Base-by-base conservation (phyloP, 2,888 invertebrate species). In the Pterobdella sp. region DNA sequence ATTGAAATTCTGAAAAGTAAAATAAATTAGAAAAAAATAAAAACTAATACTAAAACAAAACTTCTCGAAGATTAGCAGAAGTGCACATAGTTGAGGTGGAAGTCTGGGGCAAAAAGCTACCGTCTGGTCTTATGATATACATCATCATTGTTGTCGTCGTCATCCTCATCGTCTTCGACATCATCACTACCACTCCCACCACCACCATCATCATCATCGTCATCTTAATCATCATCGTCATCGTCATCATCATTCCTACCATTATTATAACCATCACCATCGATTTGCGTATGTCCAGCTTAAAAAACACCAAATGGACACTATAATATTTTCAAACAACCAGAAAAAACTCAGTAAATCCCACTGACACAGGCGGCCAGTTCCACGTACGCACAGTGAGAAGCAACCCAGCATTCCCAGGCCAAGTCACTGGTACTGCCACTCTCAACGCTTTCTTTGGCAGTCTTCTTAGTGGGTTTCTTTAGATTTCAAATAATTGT, bases 401-500 rank as follows among this genome's bases (percentile, higher is more conserved):
- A 32, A 80, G 80, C 71, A 87, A 87, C 79, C 87, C 87, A 4
- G 86, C 87, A 4, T 79, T 80, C 34, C 76, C 82, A 1, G 86
- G 86, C 22, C 83, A 82, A 32, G 87, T 87, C 1, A 86, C 87
- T 1, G 87, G 87, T 1, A 81, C 81, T 52, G 85, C 86, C 1
- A 87, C 87, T 0, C 86, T 85, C 76, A 83, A 80, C 18, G 85
- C 87, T 0, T 87, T 87, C 78, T 79, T 85, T 22, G 81, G 84
- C 66, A 85, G 85, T 75, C 78, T 87, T 78, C 42, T 74, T 31
- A 63, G 77, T 77, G 56, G 26, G 76, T 74, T 22, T 1, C 26
- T 56, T 36, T 49, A 14, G 42, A 14, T 7, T 42, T 42, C 18
- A 18, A 14, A 18, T 42, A 42, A 14, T 7, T 42, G 42, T 42